Base-by-base conservation (phyloP, 2,888 invertebrate genomes). In the Dicranocentrus wangi region DNA sequence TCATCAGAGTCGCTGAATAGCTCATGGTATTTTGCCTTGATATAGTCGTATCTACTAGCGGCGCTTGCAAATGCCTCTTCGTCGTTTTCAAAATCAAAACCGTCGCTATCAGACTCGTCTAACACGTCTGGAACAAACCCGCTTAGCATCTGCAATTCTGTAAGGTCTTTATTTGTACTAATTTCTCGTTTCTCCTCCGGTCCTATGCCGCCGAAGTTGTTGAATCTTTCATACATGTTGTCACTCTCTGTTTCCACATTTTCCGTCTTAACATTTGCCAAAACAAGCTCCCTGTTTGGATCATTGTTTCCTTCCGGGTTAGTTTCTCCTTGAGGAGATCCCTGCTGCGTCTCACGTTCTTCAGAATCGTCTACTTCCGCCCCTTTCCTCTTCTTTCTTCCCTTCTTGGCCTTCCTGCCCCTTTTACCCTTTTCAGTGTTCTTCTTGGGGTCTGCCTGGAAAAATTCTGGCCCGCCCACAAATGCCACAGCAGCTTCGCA, bases 401-500 rank as follows among this genome's bases (percentile, higher is more conserved):
- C 28, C 25, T 15, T 60, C n/a, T n/a, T n/a, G n/a, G n/a, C n/a
- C n/a, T n/a, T n/a, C n/a, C n/a, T n/a, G n/a, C 32, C n/a, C n/a
- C n/a, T n/a, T n/a, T n/a, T n/a, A n/a, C n/a, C n/a, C n/a, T n/a
- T n/a, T n/a, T n/a, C n/a, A n/a, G n/a, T n/a, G n/a, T n/a, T n/a
- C n/a, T n/a, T n/a, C n/a, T n/a, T n/a, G n/a, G n/a, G n/a, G n/a
- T 10, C 23, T 28, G 21, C 27, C 25, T 21, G n/a, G 21, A 78
- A 78, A 55, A 79, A 79, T 15, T 47, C 25, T 1, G 42, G n/a
- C 0, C 72, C 72, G 27, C 66, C 66, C 10, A 72, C 58, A 5
- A 25, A 2, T 1, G 27, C 28, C 1, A 79, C 72, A 7, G 79
- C 79, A 28, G 71, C 79, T 10, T 51, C 60, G 53, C 79, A 79